Evolutionary conservation across 2,797 vertebrate genomes (phyloP).

Genomic region (Sebastes miniatus): DNA sequence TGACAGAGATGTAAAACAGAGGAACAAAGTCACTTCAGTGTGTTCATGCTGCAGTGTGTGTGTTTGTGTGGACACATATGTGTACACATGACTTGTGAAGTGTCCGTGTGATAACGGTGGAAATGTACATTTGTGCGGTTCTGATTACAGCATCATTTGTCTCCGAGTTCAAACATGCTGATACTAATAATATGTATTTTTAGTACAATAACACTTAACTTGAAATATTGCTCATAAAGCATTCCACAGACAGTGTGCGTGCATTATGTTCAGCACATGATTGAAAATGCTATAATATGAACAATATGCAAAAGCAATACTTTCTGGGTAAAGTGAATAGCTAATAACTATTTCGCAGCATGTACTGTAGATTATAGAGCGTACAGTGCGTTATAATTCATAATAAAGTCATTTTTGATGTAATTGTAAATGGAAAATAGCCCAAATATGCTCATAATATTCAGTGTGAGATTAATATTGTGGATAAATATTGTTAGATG

Average conservation of each 20-base stretch:
- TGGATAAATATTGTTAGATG: conserved; percentile 16
- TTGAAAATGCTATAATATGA: conserved; percentile 5
- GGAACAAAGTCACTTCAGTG: conserved; percentile 32
- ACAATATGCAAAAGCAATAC: not conserved
- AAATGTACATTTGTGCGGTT: not conserved
- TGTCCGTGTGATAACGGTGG: not conserved
- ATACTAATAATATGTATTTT: conserved; percentile 3
- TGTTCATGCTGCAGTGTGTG: not conserved
- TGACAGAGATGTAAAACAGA: conserved; percentile 51
- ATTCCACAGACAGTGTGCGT: not conserved
- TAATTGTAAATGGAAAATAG: conserved; percentile 1
- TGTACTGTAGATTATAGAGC: not conserved
- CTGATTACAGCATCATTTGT: not conserved
- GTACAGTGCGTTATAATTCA: not conserved
- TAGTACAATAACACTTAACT: not conserved
- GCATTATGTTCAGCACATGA: conserved; percentile 9
- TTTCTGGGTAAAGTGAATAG: not conserved
- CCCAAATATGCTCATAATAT: not conserved
- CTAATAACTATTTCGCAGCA: not conserved
- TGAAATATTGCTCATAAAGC: conserved; percentile 8
- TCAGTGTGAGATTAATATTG: conserved; percentile 10
- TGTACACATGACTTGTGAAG: conserved; percentile 25
- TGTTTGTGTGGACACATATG: conserved; percentile 15
- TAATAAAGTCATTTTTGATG: not conserved
- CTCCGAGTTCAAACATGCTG: not conserved